phyloP scores from a whole-genome alignment of 2,113 vertebrate species.

The Nothocercus nigrocapillus region DNA sequence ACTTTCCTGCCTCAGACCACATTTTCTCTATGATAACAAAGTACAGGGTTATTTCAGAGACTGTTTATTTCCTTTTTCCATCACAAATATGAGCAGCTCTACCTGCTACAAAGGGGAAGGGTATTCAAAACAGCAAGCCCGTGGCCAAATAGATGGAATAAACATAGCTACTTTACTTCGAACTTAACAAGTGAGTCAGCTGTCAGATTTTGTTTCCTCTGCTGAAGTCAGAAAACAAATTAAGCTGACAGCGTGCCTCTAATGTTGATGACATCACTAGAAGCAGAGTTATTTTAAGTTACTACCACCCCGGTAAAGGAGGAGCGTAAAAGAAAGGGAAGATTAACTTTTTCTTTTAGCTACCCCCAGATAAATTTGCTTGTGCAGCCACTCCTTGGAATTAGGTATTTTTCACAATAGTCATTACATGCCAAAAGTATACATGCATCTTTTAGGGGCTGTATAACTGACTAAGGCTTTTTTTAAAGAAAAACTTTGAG shows the following conservation, averaged over 20 bases:
- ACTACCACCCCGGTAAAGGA: not conserved
- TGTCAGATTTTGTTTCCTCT: constrained; percentile 37
- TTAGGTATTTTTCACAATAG: not conserved
- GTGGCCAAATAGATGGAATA: constrained; percentile 1
- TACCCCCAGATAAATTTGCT: not conserved
- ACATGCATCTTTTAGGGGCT: not conserved
- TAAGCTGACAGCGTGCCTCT: constrained; percentile 24
- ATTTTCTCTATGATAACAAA: not conserved
- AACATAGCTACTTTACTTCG: constrained; percentile 2
- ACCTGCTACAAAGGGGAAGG: not conserved
- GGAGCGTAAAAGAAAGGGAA: not conserved
- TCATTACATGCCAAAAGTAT: not conserved
- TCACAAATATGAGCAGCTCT: not conserved
- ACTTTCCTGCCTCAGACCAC: not conserved
- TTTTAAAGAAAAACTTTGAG: not conserved
- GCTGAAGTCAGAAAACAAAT: constrained; percentile 59
- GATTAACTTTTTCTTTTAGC: not conserved
- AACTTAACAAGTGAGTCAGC: constrained; percentile 61
- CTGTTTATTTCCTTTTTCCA: not conserved
- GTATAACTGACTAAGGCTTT: not conserved
- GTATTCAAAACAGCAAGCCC: not conserved
- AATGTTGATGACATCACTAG: constrained; percentile 38
- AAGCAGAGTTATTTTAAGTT: constrained; percentile 41
- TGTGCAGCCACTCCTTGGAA: not conserved
- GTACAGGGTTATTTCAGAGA: not conserved